Evolutionary conservation across 2,113 vertebrate species (phyloP).

Genomic region (Psilopsiagon aurifrons): DNA sequence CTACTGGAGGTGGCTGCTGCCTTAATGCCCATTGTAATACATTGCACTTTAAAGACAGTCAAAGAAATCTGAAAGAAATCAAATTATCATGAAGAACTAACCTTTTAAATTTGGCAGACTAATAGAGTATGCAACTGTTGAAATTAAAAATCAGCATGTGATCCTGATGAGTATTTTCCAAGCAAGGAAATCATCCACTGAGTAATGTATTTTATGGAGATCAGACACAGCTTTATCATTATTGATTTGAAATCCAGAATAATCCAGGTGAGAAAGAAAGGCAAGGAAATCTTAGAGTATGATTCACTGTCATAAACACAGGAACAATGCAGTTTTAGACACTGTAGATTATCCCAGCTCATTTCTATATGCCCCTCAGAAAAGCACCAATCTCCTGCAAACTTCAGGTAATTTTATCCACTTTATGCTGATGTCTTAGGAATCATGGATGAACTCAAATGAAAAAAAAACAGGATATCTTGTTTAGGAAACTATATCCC

Average conservation of each 20-base stretch:
- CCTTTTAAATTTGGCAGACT: neutral
- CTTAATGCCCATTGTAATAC: neutral
- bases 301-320: neutral
- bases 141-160: neutral
- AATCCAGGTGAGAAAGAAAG: neutral
- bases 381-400: neutral
- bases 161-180: neutral
- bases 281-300: neutral
- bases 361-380: neutral
- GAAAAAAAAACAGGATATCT: neutral
- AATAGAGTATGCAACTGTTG: neutral
- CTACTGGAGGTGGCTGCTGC: neutral
- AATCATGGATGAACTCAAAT: neutral
- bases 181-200: neutral
- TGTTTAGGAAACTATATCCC: neutral
- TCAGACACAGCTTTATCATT: neutral
- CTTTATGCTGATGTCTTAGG: neutral
- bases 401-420: neutral
- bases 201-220: neutral
- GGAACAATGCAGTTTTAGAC: neutral
- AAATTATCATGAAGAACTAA: neutral
- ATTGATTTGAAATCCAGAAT: neutral
- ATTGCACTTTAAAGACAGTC: neutral
- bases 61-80: neutral
- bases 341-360: neutral